These are phyloP conservation scores for Cepaea nemoralis DNA, from an alignment of 1,140 invertebrate genomes.

Conservation along the genomic window DNA sequence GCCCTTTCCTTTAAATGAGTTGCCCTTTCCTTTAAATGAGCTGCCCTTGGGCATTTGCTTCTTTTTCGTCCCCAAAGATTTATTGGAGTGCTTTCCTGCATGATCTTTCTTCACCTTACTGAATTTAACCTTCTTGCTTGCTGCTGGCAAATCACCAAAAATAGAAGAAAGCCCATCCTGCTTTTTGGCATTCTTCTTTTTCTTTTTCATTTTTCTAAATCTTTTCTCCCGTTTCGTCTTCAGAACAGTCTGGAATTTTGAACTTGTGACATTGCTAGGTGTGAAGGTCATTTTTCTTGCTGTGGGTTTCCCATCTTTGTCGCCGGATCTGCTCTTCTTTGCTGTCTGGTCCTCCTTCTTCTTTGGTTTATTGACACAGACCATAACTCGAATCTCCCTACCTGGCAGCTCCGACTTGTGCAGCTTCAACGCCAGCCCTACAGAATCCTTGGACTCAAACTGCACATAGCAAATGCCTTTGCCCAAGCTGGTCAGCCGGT, in stretches of 20 bases:
- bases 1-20: background rate
- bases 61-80: background rate
- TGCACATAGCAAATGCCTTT: conserved; percentile 79
- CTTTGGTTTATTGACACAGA: conserved; percentile 31
- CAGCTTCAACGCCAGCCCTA: conserved; percentile 55
- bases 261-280: conserved; percentile 9
- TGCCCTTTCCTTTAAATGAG: background rate
- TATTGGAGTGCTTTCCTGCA: background rate
- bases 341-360: conserved; percentile 18
- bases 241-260: conserved; percentile 11
- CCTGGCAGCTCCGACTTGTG: conserved; percentile 49
- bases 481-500: conserved; percentile 79
- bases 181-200: conserved; percentile 14
- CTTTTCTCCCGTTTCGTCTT: conserved; percentile 13
- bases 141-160: conserved; percentile 13
- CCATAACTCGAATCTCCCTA: conserved; percentile 50
- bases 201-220: conserved; percentile 35
- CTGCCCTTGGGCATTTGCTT: background rate
- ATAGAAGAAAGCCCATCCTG: conserved; percentile 22
- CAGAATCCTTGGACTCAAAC: conserved; percentile 69
- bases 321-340: background rate
- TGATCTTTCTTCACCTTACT: background rate
- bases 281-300: conserved; percentile 1
- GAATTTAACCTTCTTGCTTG: background rate
- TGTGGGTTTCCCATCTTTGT: background rate